A percentile compares a stretch with the other conserved stretches of the same genome.
Evolutionary conservation across 1,140 invertebrate species (phyloP).

Genomic region (Battus philenor): DNA sequence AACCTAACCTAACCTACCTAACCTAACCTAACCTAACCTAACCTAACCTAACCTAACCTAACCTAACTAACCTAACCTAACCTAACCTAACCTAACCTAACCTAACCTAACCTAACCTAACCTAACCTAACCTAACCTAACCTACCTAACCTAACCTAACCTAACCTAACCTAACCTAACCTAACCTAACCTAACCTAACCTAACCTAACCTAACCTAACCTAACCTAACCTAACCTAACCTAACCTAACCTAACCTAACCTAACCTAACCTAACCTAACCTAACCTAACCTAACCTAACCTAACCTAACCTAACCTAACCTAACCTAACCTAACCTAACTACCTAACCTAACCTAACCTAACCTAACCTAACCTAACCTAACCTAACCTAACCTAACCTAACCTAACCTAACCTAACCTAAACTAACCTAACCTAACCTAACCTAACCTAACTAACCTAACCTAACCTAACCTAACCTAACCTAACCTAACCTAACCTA

Average conservation of each 20-base stretch:
- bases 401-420: slow-evolving; percentile 21
- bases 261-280: slow-evolving; percentile 48
- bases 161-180: slow-evolving; percentile 36
- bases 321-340: slow-evolving; percentile 24
- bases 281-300: slow-evolving; percentile 42
- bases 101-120: too few relatives aligned
- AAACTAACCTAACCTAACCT: slow-evolving; percentile 23
- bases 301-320: slow-evolving; percentile 35
- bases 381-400: slow-evolving; percentile 29
- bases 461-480: slow-evolving; percentile 18
- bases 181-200: slow-evolving; percentile 32
- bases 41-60: too few relatives aligned
- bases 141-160: slow-evolving; percentile 36
- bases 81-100: too few relatives aligned
- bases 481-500: slow-evolving; percentile 20
- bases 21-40: too few relatives aligned
- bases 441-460: slow-evolving; percentile 23
- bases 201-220: slow-evolving; percentile 31
- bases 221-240: slow-evolving; percentile 29
- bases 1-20: too few relatives aligned
- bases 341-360: slow-evolving; percentile 22
- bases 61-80: too few relatives aligned
- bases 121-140: slow-evolving; percentile 37
- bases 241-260: slow-evolving; percentile 31
- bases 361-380: slow-evolving; percentile 30